A percentile compares a stretch with the other conserved stretches of the same genome.
These are phyloP conservation scores for Netelia fuscicornis DNA, from an alignment of 2,888 invertebrate genomes.

Conservation along the genomic window DNA sequence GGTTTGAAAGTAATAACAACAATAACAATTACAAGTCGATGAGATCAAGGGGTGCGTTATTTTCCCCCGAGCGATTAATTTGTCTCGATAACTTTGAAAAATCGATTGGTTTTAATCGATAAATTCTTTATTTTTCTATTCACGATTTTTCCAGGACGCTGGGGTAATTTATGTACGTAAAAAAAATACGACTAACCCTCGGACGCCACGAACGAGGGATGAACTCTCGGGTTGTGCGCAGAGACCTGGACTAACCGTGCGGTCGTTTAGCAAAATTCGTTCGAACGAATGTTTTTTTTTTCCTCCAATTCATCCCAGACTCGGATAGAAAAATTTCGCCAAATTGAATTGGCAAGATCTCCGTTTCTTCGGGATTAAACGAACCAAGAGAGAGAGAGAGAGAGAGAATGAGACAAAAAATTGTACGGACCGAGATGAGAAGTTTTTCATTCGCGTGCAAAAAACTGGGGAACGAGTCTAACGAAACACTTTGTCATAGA, in stretches of 20 bases:
- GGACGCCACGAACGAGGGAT: too few relatives aligned
- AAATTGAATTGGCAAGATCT: conserved; percentile 22
- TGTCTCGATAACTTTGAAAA: too few relatives aligned
- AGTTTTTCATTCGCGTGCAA: background rate
- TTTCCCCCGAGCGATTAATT: too few relatives aligned
- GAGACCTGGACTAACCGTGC: too few relatives aligned
- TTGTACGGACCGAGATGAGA: background rate
- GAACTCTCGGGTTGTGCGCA: too few relatives aligned
- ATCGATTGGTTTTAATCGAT: too few relatives aligned
- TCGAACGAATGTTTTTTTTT: background rate
- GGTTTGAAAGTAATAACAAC: background rate
- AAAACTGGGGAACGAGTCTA: conserved; percentile 9
- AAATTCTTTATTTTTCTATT: too few relatives aligned
- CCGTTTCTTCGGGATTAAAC: background rate
- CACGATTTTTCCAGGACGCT: too few relatives aligned
- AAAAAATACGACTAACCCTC: too few relatives aligned
- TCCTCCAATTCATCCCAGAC: background rate
- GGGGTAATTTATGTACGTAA: too few relatives aligned
- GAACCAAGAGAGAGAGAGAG: background rate
- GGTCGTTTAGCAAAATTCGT: background rate
- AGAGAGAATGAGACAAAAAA: background rate
- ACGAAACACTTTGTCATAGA: conserved; percentile 26
- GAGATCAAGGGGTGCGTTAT: background rate
- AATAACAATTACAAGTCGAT: background rate
- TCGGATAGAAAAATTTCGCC: background rate